These are phyloP conservation scores for Strigamia transsilvanica DNA, from an alignment of 2,888 invertebrate genomes.

Conservation along the genomic window DNA sequence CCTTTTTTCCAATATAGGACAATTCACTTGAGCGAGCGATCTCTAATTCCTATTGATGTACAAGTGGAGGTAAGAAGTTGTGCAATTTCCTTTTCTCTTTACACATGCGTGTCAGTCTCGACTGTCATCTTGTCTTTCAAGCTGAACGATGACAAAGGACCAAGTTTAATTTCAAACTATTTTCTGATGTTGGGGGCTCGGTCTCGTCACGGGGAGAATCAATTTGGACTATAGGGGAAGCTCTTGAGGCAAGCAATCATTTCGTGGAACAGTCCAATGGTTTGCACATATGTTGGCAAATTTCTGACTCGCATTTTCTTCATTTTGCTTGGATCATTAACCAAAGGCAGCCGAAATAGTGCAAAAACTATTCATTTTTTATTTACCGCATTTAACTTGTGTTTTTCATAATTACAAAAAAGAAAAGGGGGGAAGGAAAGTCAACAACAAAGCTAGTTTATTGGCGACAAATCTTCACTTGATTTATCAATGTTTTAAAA, in stretches of 20 bases:
- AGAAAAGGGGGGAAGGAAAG: neutral
- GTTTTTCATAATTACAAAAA: neutral
- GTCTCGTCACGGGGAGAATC: conserved; percentile 44
- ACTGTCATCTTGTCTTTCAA: conserved; percentile 39
- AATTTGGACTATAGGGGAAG: neutral
- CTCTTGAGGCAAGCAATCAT: neutral
- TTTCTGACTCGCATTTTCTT: conserved; percentile 30
- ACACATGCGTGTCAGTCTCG: conserved; percentile 37
- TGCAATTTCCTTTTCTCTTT: conserved; percentile 39
- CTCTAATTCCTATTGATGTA: conserved; percentile 36
- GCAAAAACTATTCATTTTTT: neutral
- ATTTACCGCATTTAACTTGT: neutral
- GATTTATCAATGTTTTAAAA: conserved; percentile 32
- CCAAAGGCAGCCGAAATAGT: conserved; percentile 42
- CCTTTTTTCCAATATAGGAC: neutral
- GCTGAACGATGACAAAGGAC: conserved; percentile 32
- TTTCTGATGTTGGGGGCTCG: conserved; percentile 22
- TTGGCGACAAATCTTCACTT: conserved; percentile 27
- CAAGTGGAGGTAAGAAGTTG: conserved; percentile 42
- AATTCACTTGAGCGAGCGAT: neutral
- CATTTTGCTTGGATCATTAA: conserved; percentile 28
- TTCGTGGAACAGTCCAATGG: conserved; percentile 25
- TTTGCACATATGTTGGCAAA: conserved; percentile 31
- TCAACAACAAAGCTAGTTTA: conserved; percentile 19
- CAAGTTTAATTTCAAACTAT: conserved; percentile 44